A percentile compares a stretch with the other conserved stretches of the same genome.
Evolutionary conservation across 2,888 invertebrate species (phyloP).

Genomic region (Dendrolimus houi): DNA sequence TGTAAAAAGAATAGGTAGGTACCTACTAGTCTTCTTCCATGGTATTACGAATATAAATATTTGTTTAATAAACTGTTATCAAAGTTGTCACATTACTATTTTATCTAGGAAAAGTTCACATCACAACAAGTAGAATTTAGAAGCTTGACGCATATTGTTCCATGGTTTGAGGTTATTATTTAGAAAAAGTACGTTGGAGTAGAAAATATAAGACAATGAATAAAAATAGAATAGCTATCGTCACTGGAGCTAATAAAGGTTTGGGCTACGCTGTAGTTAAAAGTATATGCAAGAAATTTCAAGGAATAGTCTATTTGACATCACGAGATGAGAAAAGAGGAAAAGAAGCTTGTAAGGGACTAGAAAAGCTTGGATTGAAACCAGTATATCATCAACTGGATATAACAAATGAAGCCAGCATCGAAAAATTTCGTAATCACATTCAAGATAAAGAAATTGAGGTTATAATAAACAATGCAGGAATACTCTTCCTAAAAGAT

Average conservation of each 20-base stretch:
- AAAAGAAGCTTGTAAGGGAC: slow-evolving; percentile 68
- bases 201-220: neutral
- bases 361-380: slow-evolving; percentile 63
- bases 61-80: too few species aligned
- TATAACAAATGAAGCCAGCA: slow-evolving; percentile 75
- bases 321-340: slow-evolving; percentile 78
- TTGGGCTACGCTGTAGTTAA: slow-evolving; percentile 82
- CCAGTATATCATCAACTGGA: slow-evolving; percentile 82
- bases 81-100: too few species aligned
- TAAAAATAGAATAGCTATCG: slow-evolving; percentile 49
- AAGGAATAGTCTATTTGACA: slow-evolving; percentile 83
- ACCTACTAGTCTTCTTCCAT: too few species aligned
- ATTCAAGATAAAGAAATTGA: slow-evolving; percentile 78
- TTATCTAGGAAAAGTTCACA: too few species aligned
- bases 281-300: slow-evolving; percentile 78
- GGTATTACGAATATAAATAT: too few species aligned
- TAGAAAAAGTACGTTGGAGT: too few species aligned
- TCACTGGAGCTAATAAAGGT: slow-evolving; percentile 86
- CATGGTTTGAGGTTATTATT: neutral
- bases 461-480: slow-evolving; percentile 86
- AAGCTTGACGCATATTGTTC: too few species aligned
- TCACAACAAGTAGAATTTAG: too few species aligned
- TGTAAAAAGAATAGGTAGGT: too few species aligned
- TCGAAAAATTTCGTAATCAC: slow-evolving; percentile 69
- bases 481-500: slow-evolving; percentile 55